Evolutionary conservation across 2,797 vertebrate genomes (phyloP), one percentile per base, ranked within the genome.

Genomic region (Geotrypetes seraphini): DNA sequence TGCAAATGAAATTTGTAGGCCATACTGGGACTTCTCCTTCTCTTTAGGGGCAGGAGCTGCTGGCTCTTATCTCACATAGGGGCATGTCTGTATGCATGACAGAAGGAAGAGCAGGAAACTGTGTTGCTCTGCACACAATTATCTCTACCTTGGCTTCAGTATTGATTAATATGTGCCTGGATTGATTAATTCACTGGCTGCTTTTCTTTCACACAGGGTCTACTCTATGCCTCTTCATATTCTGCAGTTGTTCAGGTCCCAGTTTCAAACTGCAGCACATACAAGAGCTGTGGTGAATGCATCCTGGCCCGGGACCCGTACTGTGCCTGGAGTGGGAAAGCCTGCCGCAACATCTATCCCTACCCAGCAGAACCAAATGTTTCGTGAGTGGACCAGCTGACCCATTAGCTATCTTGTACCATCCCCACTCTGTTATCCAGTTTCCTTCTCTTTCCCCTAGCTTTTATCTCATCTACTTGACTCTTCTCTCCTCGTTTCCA

Each of bases 251-350:
- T 85, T 31, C 90, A 92, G 73, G 82, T 96, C 43, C 88, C 91
- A 0, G 78, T 95, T 2, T 88, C 92, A 44, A 96, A 93, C 75
- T 98, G 95, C 71, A 85, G 84, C 55, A 85, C 93, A 43, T 94
- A 98, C 50, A 78, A 43, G 57, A 94, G 78, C 79, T 98, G 95
- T 3, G 93, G 91, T 12, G 92, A 97, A 41, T 98, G 95, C 14
- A 47, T 98, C 52, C 83, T 98, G 23, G 87, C 92, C 4, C 87
- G 93, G 50, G 95, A 98, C 54, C 94, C 94, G 4, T 95, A 93
- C 79, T 98, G 94, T 0, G 91, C 83, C n/a, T 98, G 95, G 95
- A 65, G 60, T 3, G 69, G 66, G 27, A 76, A 57, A 2, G 63
- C 69, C 42, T 98, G 95, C 55, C 65, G 22, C 14, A 63, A 12